These are phyloP conservation scores for Alviniconcha strummeri DNA, from an alignment of 2,888 invertebrate genomes.

Conservation along the genomic window DNA sequence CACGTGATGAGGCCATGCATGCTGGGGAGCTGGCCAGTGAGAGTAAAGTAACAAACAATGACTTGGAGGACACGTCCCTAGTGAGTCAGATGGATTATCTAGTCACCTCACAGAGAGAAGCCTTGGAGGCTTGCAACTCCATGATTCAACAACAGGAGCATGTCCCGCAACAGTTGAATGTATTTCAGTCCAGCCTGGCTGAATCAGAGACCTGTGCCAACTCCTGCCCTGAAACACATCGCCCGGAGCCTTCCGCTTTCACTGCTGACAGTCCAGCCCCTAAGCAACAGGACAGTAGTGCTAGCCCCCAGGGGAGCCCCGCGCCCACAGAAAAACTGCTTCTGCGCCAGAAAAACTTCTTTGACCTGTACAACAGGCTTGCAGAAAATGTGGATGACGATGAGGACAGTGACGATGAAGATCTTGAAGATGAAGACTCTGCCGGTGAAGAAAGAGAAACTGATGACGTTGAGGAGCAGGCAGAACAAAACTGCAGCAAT, in stretches of 20 bases:
- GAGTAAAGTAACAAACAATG: neutral
- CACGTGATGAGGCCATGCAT: too few species aligned
- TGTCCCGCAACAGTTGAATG: neutral
- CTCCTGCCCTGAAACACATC: neutral
- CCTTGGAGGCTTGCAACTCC: constrained; percentile 10
- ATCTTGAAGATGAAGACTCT: constrained; percentile 10
- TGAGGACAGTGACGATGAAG: constrained; percentile 25
- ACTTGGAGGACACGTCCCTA: neutral
- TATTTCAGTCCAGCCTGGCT: neutral
- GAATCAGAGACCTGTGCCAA: neutral
- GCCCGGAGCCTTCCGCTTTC: neutral
- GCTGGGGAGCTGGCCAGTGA: neutral
- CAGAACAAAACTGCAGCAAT: neutral
- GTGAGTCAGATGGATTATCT: constrained; percentile 15
- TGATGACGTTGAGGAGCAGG: neutral
- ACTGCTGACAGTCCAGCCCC: neutral
- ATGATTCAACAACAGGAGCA: neutral
- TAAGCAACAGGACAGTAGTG: too few species aligned
- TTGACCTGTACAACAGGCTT: constrained; percentile 13
- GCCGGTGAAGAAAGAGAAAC: neutral
- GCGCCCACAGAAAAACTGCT: neutral
- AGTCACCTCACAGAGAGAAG: constrained; percentile 12
- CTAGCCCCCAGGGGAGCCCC: neutral
- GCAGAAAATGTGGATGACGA: constrained; percentile 1
- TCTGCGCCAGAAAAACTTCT: constrained; percentile 12